phyloP scores from a whole-genome alignment of 1,140 invertebrate species.

The Diuraphis noxia region DNA sequence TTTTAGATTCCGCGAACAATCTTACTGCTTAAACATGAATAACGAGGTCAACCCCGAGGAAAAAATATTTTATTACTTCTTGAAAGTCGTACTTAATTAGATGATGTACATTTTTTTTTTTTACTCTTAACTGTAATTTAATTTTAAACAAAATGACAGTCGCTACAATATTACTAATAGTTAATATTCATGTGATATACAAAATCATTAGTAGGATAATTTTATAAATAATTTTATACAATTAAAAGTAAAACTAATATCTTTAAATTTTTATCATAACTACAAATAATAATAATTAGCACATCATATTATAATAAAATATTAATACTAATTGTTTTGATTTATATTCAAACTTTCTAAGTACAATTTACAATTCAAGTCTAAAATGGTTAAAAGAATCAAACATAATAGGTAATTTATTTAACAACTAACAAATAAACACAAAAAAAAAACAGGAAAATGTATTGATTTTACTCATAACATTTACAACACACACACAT shows the following conservation, averaged over 20 bases:
- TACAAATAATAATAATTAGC: no score
- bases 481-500: not conserved
- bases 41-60: not conserved
- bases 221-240: not conserved
- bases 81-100: not conserved
- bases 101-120: not conserved
- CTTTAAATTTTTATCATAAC: not conserved
- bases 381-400: not conserved
- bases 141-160: not conserved
- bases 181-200: not conserved
- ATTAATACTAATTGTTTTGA: not conserved
- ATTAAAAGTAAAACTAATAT: not conserved
- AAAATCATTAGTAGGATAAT: not conserved
- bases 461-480: not conserved
- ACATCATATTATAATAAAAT: not conserved
- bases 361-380: not conserved
- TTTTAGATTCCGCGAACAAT: not conserved
- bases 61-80: not conserved
- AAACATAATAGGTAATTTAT: no score
- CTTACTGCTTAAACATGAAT: not conserved
- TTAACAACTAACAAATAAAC: no score
- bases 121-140: not conserved
- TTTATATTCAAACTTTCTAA: not conserved
- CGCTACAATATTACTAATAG: not conserved
- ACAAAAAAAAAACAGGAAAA: no score